Evolutionary conservation across 2,113 vertebrate genomes (phyloP), one percentile per base, ranked within the genome.

Genomic region (Corythaeola cristata): DNA sequence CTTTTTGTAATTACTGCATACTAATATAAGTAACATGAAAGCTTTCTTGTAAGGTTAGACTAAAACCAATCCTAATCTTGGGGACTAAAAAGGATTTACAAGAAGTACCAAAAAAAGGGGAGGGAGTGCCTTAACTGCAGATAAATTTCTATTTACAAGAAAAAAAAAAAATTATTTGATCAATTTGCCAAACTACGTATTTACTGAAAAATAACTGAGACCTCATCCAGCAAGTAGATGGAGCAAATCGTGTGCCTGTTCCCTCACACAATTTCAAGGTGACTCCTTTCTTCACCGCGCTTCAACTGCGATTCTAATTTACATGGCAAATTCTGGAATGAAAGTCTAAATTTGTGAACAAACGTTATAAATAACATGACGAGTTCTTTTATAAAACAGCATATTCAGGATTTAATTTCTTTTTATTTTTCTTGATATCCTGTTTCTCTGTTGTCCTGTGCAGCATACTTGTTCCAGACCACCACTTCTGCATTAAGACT

Each of bases 21-120:
- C 80, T 96, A 95, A 93, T 59, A 87, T 8, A 11, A 93, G 50
- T 55, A 91, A 94, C 62, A 71, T 88, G 30, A 86, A 97, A 95
- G 60, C 63, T 68, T 92, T 89, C 82, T 89, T 47, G 22, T 66
- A 84, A 95, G 22, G 47, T 21, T 55, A 88, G 79, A 93, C 60
- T 92, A 62, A 93, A 96, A 85, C n/a, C 60, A 92, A 41, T 80
- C 23, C 45, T 93, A 78, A 92, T 90, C 64, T 26, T 56, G 47
- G 83, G 11, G 8, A 83, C 37, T 71, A 27, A 59, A 89, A 69
- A 44, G 35, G 80, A 60, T 69, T 91, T 93, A 37, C 89, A 88
- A 79, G 37, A 30, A 93, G 20, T 20, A 78, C 16, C 2, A 55
- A 41, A 68, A 26, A 85, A 58, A 12, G 3, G 8, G 4, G 3